Evolutionary conservation across 2,797 vertebrate species (phyloP), one percentile per base, ranked within the genome.

Genomic region (Alectoris magna): DNA sequence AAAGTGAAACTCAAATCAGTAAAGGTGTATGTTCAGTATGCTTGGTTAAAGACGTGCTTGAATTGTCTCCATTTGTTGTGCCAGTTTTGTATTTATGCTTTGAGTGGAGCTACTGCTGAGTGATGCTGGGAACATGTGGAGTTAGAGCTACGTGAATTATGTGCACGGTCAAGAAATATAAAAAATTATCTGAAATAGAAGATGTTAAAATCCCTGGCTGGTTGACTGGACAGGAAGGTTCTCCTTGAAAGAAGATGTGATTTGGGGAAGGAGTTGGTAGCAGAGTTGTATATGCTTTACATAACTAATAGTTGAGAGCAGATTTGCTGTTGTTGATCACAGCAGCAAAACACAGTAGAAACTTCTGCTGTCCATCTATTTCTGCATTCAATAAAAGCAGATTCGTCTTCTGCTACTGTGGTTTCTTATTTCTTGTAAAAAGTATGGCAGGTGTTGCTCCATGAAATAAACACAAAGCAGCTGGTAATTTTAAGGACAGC

Each of bases 1-100:
- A 94, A 88, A 95, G 68, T 39, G 29, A 90, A 89, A 92, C 72
- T 78, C 95, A 73, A 73, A 82, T 84, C 11, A 87, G 43, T 91
- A 51, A 77, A 59, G 41, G 14, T 55, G 63, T 6, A 62, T 91
- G 95, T 94, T 96, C 55, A 92, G 71, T 24, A 70, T 87, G 41
- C 62, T 80, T 44, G 58, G 58, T 80, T 88, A 66, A 74, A 92
- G 44, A 22, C 7, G 23, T 75, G 51, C 80, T 69, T 78, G 44
- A 38, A 14, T 63, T 88, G 59, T 9, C 80, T 78, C 79, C 70
- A 36, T 60, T 76, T n/a, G 39, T 24, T 88, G 53, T 31, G 59
- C 9, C 59, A 12, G 48, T 41, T 11, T 71, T 76, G 76, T 72
- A 56, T 14, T 88, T 83, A 53, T 77, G 15, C 7, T 24, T 68